Conservation (phyloP, 2,888 invertebrate genomes). For the Spatulosminthurus flaviceps region DNA sequence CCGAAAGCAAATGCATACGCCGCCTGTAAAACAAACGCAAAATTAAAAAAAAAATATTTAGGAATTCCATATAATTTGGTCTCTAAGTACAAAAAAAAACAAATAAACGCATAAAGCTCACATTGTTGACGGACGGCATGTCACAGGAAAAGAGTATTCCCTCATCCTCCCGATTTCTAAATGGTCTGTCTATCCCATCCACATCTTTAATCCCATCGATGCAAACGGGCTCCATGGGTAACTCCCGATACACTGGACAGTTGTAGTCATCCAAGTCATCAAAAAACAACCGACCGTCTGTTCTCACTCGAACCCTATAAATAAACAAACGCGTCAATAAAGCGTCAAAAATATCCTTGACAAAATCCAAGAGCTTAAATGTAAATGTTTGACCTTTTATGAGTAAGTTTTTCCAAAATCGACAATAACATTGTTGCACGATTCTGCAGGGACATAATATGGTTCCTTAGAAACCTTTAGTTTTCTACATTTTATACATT, state of each 20-base stretch:
- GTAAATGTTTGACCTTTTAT: too few relatives aligned
- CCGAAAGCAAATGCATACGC: constrained; percentile 15
- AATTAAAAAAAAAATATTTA: neutral
- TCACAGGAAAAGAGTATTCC: constrained; percentile 32
- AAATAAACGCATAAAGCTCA: neutral
- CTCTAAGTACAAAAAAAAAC: too few relatives aligned
- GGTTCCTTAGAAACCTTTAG: too few relatives aligned
- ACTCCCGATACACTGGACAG: constrained; percentile 24
- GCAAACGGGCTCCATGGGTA: constrained; percentile 8
- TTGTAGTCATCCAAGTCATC: constrained; percentile 30
- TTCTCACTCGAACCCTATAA: constrained; percentile 19
- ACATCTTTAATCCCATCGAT: constrained; percentile 38
- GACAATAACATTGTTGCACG: too few relatives aligned
- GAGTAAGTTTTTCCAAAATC: too few relatives aligned
- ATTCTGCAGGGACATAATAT: too few relatives aligned
- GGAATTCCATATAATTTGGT: too few relatives aligned
- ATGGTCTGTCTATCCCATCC: neutral
- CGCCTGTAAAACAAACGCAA: constrained; percentile 20
- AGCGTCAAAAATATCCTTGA: neutral
- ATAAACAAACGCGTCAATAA: neutral
- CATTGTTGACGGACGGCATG: neutral
- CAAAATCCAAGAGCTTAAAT: too few relatives aligned
- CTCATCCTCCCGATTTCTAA: constrained; percentile 28
- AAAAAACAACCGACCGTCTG: constrained; percentile 20
- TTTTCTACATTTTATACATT: too few relatives aligned